These are phyloP conservation scores for Endomychus coccineus DNA, from an alignment of 2,888 invertebrate genomes.

Conservation along the genomic window DNA sequence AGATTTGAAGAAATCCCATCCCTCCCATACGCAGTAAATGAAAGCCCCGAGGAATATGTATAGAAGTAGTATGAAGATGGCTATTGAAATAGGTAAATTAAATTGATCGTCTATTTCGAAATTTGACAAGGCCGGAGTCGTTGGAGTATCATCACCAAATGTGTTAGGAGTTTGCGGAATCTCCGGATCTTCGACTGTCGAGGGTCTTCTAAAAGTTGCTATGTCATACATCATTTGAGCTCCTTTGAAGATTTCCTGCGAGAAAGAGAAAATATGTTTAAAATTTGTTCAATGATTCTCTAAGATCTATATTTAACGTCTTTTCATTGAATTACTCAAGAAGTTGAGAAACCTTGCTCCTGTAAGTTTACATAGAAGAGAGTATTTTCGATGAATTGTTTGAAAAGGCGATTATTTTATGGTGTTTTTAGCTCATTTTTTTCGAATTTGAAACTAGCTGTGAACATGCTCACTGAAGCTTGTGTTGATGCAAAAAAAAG, in stretches of 20 bases:
- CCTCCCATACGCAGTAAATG: slow-evolving; percentile 68
- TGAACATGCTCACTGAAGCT: too few species aligned
- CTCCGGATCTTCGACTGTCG: slow-evolving; percentile 45
- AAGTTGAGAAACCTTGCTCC: too few species aligned
- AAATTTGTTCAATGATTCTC: neutral
- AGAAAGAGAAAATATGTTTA: too few species aligned
- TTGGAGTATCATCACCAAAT: slow-evolving; percentile 52
- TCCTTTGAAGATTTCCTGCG: slow-evolving; percentile 76
- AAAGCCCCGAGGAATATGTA: slow-evolving; percentile 85
- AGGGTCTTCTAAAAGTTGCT: slow-evolving; percentile 66
- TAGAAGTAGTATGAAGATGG: slow-evolving; percentile 69
- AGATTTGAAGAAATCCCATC: slow-evolving; percentile 87
- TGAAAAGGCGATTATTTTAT: too few species aligned
- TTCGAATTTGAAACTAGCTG: too few species aligned
- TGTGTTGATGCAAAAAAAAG: too few species aligned
- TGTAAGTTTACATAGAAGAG: too few species aligned
- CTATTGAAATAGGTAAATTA: slow-evolving; percentile 86
- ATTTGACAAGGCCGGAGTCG: slow-evolving; percentile 69
- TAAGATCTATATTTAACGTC: too few species aligned
- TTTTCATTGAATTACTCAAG: too few species aligned
- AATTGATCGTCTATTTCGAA: slow-evolving; percentile 88
- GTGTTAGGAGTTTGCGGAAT: slow-evolving; percentile 24
- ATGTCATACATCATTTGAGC: slow-evolving; percentile 74
- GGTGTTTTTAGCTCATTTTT: too few species aligned
- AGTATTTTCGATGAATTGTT: too few species aligned